Conservation (phyloP, 1,140 invertebrate species). For the Calliopsis andreniformis region DNA sequence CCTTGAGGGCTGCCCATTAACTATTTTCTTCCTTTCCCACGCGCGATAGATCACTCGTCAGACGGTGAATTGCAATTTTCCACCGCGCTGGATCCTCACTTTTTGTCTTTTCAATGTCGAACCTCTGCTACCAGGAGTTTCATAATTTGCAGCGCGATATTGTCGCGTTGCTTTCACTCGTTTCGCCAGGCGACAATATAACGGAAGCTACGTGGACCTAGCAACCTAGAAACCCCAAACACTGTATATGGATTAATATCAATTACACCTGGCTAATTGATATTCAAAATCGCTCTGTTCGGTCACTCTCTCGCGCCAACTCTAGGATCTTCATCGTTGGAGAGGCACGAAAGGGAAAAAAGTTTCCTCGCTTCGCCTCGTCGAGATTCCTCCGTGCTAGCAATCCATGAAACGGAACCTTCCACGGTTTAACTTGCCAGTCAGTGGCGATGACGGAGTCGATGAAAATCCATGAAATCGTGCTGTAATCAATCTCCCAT, state of each 20-base stretch:
- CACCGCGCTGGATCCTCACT: no score
- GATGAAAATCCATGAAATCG: constrained; percentile 30
- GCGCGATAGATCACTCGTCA: constrained; percentile 32
- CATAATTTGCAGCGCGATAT: no score
- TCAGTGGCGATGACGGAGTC: constrained; percentile 4
- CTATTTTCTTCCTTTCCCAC: constrained; percentile 57
- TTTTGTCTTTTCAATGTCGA: no score
- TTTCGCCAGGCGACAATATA: constrained; percentile 59
- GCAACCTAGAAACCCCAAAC: constrained; percentile 79
- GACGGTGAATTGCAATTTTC: constrained; percentile 24
- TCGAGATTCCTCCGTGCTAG: not conserved
- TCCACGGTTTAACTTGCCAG: constrained; percentile 6
- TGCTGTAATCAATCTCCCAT: no score
- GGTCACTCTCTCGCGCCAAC: constrained; percentile 20
- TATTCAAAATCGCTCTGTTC: constrained; percentile 30
- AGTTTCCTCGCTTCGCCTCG: not conserved
- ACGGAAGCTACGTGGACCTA: constrained; percentile 74
- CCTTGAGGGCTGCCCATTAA: constrained; percentile 59
- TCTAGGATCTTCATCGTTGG: constrained; percentile 15
- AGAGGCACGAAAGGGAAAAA: constrained; percentile 54
- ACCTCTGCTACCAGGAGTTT: no score
- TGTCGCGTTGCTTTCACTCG: constrained; percentile 74
- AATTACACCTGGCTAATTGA: constrained; percentile 42
- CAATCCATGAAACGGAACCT: constrained; percentile 46
- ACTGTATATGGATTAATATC: constrained; percentile 28